Conservation (phyloP, 2,113 vertebrate species). For the Ptychochromis oligacanthus region DNA sequence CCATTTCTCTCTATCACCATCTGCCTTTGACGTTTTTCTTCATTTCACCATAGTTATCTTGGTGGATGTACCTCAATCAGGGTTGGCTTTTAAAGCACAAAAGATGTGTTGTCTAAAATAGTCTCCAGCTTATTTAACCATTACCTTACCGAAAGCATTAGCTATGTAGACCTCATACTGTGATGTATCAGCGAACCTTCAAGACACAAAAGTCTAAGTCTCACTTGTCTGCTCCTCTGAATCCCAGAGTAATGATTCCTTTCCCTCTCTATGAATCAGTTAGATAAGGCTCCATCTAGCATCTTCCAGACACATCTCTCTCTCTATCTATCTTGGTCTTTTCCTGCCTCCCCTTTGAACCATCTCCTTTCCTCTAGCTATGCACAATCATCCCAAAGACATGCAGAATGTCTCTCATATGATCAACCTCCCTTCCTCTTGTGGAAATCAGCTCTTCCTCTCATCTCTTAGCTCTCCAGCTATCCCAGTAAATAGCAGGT, state of each 20-base stretch:
- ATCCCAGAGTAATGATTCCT: conserved; percentile 36
- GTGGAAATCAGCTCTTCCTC: conserved; percentile 31
- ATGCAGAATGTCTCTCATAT: conserved; percentile 53
- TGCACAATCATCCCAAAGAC: conserved; percentile 34
- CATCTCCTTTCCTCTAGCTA: conserved; percentile 14
- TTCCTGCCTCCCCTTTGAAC: conserved; percentile 40
- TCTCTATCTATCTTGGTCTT: conserved; percentile 38
- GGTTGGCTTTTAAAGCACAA: conserved; percentile 34
- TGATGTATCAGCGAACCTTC: conserved; percentile 28
- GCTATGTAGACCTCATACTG: conserved; percentile 25
- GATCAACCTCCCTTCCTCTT: conserved; percentile 44
- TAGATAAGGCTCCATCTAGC: conserved; percentile 43
- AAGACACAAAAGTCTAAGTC: conserved; percentile 42
- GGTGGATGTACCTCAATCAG: conserved; percentile 24
- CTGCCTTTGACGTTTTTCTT: conserved; percentile 41
- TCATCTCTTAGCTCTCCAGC: conserved; percentile 43
- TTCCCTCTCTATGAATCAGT: conserved; percentile 25
- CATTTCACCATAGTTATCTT: conserved; percentile 18
- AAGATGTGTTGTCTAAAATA: conserved; percentile 38
- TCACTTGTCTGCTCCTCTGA: conserved; percentile 43
- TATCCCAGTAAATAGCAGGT: conserved; percentile 50
- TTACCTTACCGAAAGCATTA: conserved; percentile 23
- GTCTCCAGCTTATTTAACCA: background rate
- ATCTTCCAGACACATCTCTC: conserved; percentile 15
- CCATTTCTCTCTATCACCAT: conserved; percentile 14